These are phyloP conservation scores for Trachelus tabidus DNA, from an alignment of 2,888 invertebrate genomes.

Conservation along the genomic window DNA sequence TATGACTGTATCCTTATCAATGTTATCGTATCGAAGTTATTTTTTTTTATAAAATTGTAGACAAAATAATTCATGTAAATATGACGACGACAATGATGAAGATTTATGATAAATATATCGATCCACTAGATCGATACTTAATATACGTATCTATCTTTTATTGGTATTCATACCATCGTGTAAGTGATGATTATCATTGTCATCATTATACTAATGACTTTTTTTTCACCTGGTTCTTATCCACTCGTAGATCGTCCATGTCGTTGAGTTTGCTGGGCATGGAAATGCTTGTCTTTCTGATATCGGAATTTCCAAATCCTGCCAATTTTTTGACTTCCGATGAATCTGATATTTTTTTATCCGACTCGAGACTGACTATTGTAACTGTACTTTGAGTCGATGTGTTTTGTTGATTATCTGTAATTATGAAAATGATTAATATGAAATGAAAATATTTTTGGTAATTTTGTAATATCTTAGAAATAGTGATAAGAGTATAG, in stretches of 20 bases:
- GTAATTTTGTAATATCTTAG: background rate
- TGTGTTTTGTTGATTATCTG: background rate
- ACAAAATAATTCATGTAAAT: background rate
- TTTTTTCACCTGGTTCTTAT: background rate
- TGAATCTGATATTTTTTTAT: background rate
- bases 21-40: background rate
- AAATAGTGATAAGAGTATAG: background rate
- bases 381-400: background rate
- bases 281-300: constrained; percentile 79
- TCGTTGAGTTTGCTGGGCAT: constrained; percentile 78
- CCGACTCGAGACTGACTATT: background rate
- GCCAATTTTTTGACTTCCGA: background rate
- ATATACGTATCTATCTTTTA: background rate
- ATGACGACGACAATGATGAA: background rate
- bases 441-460: background rate
- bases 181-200: no score
- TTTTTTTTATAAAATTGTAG: background rate
- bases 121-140: background rate
- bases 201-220: no score
- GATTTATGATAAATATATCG: no score
- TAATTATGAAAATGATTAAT: background rate
- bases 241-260: constrained; percentile 72
- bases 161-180: no score
- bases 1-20: background rate
- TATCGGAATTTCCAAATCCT: constrained; percentile 32